Evolutionary conservation across 2,797 vertebrate genomes (phyloP).

Genomic region (Bothrops alternatus): DNA sequence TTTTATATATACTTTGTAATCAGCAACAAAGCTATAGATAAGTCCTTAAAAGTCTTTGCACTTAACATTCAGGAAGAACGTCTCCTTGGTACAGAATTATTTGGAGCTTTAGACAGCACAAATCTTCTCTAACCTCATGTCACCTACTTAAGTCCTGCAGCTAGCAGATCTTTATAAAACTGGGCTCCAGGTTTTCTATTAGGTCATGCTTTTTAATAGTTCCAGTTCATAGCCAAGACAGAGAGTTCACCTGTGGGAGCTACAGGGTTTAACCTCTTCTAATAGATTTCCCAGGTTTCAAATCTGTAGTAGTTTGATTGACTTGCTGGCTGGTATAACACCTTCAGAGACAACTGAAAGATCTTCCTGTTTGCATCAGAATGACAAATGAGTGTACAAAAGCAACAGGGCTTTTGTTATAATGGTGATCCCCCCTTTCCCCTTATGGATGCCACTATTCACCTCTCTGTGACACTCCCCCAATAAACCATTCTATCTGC

Average conservation of each 20-base stretch:
- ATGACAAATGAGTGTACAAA: neutral
- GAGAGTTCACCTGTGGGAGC: neutral
- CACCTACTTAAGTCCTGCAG: neutral
- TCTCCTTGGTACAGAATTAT: neutral
- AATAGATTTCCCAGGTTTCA: neutral
- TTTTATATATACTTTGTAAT: neutral
- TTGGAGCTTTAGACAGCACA: neutral
- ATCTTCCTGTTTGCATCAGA: neutral
- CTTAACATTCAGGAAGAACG: neutral
- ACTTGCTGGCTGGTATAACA: neutral
- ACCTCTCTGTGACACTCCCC: neutral
- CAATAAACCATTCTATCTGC: neutral
- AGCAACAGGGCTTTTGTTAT: neutral
- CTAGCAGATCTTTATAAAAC: neutral
- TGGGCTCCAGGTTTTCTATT: neutral
- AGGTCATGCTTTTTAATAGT: neutral
- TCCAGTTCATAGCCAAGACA: neutral
- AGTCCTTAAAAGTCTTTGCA: neutral
- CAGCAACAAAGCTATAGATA: neutral
- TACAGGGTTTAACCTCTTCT: neutral
- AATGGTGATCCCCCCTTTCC: neutral
- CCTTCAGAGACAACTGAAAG: neutral
- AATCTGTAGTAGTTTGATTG: neutral
- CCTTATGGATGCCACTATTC: neutral
- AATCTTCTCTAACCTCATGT: neutral